A percentile compares a stretch with the other conserved stretches of the same genome.
phyloP scores from a whole-genome alignment of 2,888 invertebrate genomes.

The Philereme transversata region DNA sequence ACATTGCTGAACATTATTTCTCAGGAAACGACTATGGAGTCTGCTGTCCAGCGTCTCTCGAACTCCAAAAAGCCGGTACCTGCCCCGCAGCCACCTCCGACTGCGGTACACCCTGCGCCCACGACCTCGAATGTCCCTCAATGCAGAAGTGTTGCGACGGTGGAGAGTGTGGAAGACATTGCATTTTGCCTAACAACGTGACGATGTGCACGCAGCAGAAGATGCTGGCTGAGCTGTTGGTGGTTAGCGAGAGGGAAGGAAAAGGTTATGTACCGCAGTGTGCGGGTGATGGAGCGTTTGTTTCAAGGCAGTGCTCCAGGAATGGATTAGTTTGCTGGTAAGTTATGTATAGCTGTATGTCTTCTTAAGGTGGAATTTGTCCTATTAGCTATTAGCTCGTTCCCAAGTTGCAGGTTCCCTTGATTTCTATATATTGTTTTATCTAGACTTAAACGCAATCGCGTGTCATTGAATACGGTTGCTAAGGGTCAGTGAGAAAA shows the following conservation, averaged over 20 bases:
- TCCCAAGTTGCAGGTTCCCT: too few species aligned
- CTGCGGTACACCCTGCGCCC: slow-evolving; percentile 88
- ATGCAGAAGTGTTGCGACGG: slow-evolving; percentile 92
- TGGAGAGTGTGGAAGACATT: slow-evolving; percentile 89
- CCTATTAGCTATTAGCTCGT: too few species aligned
- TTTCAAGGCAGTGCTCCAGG: slow-evolving; percentile 90
- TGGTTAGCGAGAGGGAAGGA: slow-evolving; percentile 91
- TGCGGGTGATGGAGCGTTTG: slow-evolving; percentile 87
- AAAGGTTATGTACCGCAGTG: slow-evolving; percentile 94
- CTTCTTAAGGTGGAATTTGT: too few species aligned
- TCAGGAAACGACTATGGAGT: slow-evolving; percentile 93
- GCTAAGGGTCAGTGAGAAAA: too few species aligned
- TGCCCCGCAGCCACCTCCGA: slow-evolving; percentile 85
- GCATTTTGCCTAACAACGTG: slow-evolving; percentile 89
- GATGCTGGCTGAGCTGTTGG: slow-evolving; percentile 89
- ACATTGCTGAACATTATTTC: slow-evolving; percentile 1
- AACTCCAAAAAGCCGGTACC: slow-evolving; percentile 90
- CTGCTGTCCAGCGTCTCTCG: slow-evolving; percentile 91
- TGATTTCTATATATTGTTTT: too few species aligned
- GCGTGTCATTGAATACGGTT: too few species aligned
- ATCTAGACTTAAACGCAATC: too few species aligned
- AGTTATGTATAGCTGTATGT: slow-evolving; percentile 29
- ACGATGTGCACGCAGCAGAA: slow-evolving; percentile 92
- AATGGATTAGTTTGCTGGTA: slow-evolving; percentile 94
- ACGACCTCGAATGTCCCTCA: slow-evolving; percentile 92